These are phyloP conservation scores for Siniperca obscura DNA, from an alignment of 2,797 vertebrate genomes.

Conservation along the genomic window DNA sequence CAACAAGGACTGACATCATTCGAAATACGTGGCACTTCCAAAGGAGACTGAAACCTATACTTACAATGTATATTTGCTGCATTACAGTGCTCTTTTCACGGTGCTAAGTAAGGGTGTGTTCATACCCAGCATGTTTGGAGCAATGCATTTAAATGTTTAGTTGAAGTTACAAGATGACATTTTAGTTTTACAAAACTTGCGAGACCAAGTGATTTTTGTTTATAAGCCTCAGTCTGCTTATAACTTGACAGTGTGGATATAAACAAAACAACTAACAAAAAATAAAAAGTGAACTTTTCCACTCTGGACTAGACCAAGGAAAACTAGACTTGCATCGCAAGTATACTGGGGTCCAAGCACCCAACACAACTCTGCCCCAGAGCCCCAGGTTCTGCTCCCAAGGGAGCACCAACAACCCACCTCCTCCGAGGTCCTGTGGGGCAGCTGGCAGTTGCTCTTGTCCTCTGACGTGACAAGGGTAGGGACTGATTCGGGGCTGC, in stretches of 20 bases:
- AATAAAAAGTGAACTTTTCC: not conserved
- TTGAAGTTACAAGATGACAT: not conserved
- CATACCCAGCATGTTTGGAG: not conserved
- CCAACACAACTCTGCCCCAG: not conserved
- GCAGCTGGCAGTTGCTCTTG: conserved; percentile 23
- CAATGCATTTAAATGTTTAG: not conserved
- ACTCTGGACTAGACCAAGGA: not conserved
- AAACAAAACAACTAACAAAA: not conserved
- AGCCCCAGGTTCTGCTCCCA: no score
- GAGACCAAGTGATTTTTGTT: not conserved
- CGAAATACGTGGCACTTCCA: no score
- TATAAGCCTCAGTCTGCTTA: not conserved
- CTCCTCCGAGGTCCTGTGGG: conserved; percentile 54
- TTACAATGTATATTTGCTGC: not conserved
- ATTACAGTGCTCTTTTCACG: not conserved
- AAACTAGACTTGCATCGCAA: not conserved
- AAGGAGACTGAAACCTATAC: not conserved
- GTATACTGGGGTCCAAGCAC: no score
- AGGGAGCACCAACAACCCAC: conserved; percentile 30
- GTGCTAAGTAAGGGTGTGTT: not conserved
- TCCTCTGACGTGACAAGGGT: not conserved
- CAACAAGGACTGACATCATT: not conserved
- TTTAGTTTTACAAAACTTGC: not conserved
- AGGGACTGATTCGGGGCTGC: not conserved
- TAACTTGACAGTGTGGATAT: not conserved